Evolutionary conservation across 1,140 invertebrate genomes (phyloP), one percentile per base, ranked within the genome.

Genomic region (Bombus haemorrhoidalis): DNA sequence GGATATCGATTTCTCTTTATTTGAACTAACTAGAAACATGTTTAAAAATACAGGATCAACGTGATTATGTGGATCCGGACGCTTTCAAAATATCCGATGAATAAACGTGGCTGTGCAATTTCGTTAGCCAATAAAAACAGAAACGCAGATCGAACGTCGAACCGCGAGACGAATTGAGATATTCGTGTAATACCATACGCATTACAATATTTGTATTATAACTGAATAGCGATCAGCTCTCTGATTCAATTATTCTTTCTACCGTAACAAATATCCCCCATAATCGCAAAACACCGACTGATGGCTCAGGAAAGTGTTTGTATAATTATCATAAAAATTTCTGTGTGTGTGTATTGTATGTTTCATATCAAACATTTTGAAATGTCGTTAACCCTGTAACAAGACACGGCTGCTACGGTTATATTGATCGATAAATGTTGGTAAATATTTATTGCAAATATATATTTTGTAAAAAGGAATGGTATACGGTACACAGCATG

Each of bases 401-500:
- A 28, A n/a, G 3, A 5, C 3, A 0, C 10, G 1, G 12, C 12
- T 62, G 28, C 3, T 0, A n/a, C 4, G 18, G 1, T 53, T 53
- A 2, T 8, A 22, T 6, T 8, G 47, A 18, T 53, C 22, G 8
- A 53, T 22, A 22, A 53, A 53, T 2, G 6, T 53, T 8, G 47
- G 0, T 2, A 53, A 18, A 53, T 53, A 53, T 18, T 53, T 53
- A 53, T 22, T 22, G 5, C 47, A 22, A 53, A 22, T 1, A 2
- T 53, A 22, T 53, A 53, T 22, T 22, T 53, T 2, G 18, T 53
- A 53, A 22, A 53, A 53, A 8, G 18, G 18, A 53, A 53, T 53
- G 18, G 5, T 53, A 22, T 53, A 53, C 18, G 47, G 5, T 22
- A 53, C 15, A 53, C 47, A 2, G 18, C 18, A 53, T 2, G 47